phyloP scores from a whole-genome alignment of 1,140 invertebrate species.

The Anoplolepis gracilipes region DNA sequence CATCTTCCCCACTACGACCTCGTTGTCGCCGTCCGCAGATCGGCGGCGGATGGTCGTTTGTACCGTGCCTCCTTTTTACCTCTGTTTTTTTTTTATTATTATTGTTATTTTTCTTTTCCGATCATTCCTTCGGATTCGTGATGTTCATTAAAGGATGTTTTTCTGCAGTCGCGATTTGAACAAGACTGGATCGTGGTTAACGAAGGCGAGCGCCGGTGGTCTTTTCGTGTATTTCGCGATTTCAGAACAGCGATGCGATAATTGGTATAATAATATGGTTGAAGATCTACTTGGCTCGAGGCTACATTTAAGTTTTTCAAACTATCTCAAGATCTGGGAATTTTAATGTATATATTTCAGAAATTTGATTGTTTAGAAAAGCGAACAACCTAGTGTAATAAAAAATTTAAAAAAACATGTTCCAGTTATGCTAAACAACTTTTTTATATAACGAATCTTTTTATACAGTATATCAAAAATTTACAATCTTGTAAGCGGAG shows the following conservation, averaged over 20 bases:
- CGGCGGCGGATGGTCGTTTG: constrained; percentile 28
- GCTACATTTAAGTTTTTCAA: not conserved
- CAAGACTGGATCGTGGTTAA: not conserved
- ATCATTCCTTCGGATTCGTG: not conserved
- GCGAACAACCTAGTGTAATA: not conserved
- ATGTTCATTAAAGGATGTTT: constrained; percentile 27
- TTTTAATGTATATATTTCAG: not conserved
- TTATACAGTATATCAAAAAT: not conserved
- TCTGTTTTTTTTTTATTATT: constrained; percentile 10
- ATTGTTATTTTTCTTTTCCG: not conserved
- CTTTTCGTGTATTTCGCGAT: not conserved
- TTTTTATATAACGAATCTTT: not conserved
- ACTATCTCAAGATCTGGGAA: not conserved
- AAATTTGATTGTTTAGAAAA: not conserved
- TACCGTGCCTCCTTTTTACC: constrained; percentile 40
- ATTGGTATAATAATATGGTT: not conserved
- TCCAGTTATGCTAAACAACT: not conserved
- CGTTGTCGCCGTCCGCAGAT: constrained; percentile 50
- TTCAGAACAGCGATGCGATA: constrained; percentile 16
- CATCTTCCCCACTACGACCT: constrained; percentile 57
- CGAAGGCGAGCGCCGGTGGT: not conserved
- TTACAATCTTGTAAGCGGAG: not conserved
- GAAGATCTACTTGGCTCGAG: not conserved
- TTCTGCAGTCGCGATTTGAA: not conserved
- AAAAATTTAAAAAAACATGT: not conserved